Conservation (phyloP, 64 coral and sea anemone genomes). For the Cladopsammia gracilis region DNA sequence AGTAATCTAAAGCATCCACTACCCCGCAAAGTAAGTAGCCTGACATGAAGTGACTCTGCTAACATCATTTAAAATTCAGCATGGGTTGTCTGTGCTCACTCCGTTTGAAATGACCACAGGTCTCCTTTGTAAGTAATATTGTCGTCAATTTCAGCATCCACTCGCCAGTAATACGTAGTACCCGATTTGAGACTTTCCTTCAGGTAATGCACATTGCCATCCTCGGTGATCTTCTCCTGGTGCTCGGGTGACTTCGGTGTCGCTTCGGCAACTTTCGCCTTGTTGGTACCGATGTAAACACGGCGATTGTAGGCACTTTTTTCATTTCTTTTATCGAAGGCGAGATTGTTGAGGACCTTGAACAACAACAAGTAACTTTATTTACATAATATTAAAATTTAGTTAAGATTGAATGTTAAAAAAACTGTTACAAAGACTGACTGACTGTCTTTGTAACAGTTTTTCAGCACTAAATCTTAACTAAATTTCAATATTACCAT, state of each 20-base stretch:
- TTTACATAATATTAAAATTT: no score
- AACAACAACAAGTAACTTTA: no score
- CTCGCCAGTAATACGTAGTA: constrained; percentile 71
- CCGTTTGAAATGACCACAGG: background rate
- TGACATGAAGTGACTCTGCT: background rate
- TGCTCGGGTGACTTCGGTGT: constrained; percentile 35
- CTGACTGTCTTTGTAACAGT: no score
- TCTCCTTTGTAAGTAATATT: constrained; percentile 40
- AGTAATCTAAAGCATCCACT: background rate
- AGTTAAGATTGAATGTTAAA: no score
- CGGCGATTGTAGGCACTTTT: background rate
- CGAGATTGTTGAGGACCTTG: constrained; percentile 64
- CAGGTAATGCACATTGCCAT: constrained; percentile 68
- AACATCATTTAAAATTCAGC: background rate
- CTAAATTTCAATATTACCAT: no score
- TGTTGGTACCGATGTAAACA: constrained; percentile 65
- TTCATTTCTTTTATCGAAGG: constrained; percentile 63
- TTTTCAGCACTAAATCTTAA: no score
- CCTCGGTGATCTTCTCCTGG: constrained; percentile 20
- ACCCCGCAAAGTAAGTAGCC: background rate
- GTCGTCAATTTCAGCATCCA: constrained; percentile 64
- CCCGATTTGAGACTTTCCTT: constrained; percentile 47
- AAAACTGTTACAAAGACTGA: no score
- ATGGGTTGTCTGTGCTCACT: background rate
- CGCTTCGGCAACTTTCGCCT: constrained; percentile 41